These are phyloP conservation scores for Chalcis sispes DNA, from an alignment of 2,888 invertebrate species.

Conservation along the genomic window DNA sequence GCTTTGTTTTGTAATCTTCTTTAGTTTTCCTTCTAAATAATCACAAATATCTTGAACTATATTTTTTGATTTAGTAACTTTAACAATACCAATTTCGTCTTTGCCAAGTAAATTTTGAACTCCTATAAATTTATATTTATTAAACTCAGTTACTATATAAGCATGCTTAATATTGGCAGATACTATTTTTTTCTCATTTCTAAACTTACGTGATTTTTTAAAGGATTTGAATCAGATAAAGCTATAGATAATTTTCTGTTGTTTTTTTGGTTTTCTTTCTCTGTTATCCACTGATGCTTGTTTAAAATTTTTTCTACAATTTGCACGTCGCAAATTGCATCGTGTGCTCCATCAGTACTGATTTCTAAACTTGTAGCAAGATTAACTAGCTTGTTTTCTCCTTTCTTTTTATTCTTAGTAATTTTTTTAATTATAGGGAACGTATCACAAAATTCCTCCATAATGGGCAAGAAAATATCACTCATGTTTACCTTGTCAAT, in stretches of 20 bases:
- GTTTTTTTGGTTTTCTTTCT: neutral
- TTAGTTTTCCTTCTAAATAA: too few species aligned
- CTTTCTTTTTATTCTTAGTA: constrained; percentile 20
- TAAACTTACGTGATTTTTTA: neutral
- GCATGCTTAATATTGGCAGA: constrained; percentile 16
- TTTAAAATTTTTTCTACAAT: constrained; percentile 7
- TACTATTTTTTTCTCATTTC: neutral
- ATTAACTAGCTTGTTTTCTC: constrained; percentile 29
- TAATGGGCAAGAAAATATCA: constrained; percentile 29
- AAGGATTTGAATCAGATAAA: neutral
- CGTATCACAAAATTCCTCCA: constrained; percentile 50
- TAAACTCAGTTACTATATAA: neutral
- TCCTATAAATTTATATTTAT: constrained; percentile 29
- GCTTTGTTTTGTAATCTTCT: too few species aligned
- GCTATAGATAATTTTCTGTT: neutral
- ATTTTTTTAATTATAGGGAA: constrained; percentile 39
- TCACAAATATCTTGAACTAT: too few species aligned
- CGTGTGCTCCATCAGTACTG: constrained; percentile 12
- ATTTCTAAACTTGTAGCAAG: constrained; percentile 25
- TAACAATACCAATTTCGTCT: neutral
- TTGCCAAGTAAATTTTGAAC: neutral
- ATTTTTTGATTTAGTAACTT: constrained; percentile 6
- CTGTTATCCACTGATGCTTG: neutral
- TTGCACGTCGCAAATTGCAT: constrained; percentile 25
- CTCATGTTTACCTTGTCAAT: constrained; percentile 20